These are phyloP conservation scores for Meloidogyne floridensis DNA, from an alignment of 1,140 invertebrate species.

Conservation along the genomic window DNA sequence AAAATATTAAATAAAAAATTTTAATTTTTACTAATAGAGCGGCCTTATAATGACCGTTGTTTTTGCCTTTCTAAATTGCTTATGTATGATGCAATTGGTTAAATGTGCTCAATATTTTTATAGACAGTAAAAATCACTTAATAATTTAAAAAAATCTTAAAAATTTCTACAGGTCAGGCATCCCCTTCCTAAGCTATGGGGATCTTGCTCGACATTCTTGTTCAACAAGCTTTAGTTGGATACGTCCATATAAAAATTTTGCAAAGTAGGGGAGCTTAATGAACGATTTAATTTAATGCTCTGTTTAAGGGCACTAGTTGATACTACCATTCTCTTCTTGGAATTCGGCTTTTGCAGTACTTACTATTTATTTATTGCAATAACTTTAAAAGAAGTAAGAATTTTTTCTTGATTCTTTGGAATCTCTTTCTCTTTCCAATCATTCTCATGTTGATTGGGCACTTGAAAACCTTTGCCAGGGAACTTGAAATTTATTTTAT, in stretches of 20 bases:
- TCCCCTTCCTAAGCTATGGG: conserved; percentile 51
- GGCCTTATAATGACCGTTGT: conserved; percentile 49
- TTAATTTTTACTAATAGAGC: conserved; percentile 7
- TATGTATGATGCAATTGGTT: conserved; percentile 60
- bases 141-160: background rate
- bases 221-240: conserved; percentile 45
- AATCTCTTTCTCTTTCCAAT: no score
- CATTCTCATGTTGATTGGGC: no score
- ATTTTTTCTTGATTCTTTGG: background rate
- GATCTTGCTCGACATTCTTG: conserved; percentile 54
- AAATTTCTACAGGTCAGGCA: conserved; percentile 37
- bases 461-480: no score
- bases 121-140: conserved; percentile 28
- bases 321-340: conserved; percentile 40
- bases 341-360: conserved; percentile 61
- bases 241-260: conserved; percentile 35
- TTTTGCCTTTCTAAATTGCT: conserved; percentile 55
- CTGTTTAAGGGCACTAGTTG: conserved; percentile 34
- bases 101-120: conserved; percentile 58
- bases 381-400: conserved; percentile 50
- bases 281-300: no score
- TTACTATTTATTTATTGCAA: conserved; percentile 59
- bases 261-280: conserved; percentile 15
- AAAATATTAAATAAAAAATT: background rate
- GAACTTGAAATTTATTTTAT: no score